A percentile compares a stretch with the other conserved stretches of the same genome.
Conservation (phyloP, 1,140 invertebrate genomes). For the Drosophila equinoxialis region DNA sequence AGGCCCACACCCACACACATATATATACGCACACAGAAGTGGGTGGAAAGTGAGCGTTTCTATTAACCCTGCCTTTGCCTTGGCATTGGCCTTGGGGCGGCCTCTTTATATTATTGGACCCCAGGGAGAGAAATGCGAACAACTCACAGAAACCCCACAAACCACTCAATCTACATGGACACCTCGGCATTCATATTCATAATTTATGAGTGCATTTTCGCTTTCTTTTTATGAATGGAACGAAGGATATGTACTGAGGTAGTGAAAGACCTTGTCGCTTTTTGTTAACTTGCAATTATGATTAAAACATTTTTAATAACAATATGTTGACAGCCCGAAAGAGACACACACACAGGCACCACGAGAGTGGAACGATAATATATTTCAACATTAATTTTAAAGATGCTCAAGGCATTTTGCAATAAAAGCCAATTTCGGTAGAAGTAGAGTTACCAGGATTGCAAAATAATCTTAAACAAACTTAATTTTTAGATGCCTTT, state of each 20-base stretch:
- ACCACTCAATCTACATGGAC: conserved; percentile 43
- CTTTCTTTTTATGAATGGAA: conserved; percentile 36
- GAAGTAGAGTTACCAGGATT: too few species aligned
- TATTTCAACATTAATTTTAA: conserved; percentile 2
- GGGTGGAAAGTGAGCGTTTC: conserved; percentile 39
- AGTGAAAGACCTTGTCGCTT: conserved; percentile 25
- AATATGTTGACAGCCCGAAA: conserved; percentile 12
- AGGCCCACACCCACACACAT: not conserved
- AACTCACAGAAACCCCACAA: not conserved
- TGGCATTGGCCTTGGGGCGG: conserved; percentile 24
- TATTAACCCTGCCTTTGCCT: conserved; percentile 61
- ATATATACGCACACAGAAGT: not conserved
- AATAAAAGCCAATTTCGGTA: too few species aligned
- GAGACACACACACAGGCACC: not conserved
- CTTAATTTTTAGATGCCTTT: too few species aligned
- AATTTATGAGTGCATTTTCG: conserved; percentile 69
- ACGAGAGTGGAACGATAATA: not conserved
- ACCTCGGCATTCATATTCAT: conserved; percentile 74
- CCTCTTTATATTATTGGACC: conserved; percentile 68
- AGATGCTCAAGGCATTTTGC: too few species aligned
- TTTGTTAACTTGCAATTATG: conserved; percentile 44
- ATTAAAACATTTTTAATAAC: conserved; percentile 52
- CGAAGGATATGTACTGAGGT: conserved; percentile 12
- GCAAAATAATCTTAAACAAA: too few species aligned
- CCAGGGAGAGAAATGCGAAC: conserved; percentile 42